Percentiles rank a stretch among this genome's conserved stretches.
These are phyloP conservation scores for Zoanthus solanderi DNA, from an alignment of 92 coral and sea anemone genomes.

Conservation along the genomic window DNA sequence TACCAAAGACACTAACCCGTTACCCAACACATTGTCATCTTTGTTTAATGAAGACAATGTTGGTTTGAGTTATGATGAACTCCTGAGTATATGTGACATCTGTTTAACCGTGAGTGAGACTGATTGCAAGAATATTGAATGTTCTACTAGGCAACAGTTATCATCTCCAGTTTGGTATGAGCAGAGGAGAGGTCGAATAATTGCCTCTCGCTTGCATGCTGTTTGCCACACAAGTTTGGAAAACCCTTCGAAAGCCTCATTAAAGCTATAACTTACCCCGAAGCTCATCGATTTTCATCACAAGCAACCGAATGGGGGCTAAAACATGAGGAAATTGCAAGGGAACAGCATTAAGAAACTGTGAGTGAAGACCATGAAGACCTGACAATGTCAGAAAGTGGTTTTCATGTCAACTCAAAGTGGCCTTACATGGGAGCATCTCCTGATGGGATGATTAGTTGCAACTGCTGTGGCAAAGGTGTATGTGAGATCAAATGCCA, in stretches of 20 bases:
- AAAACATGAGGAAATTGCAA: neutral
- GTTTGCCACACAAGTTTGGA: too few relatives aligned
- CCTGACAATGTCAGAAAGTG: slow-evolving; percentile 12
- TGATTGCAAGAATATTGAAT: slow-evolving; percentile 4
- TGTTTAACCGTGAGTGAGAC: neutral
- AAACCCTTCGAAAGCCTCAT: neutral
- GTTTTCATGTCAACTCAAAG: slow-evolving; percentile 23
- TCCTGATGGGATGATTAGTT: slow-evolving; percentile 37
- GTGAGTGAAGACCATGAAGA: slow-evolving; percentile 5
- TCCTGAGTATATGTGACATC: neutral
- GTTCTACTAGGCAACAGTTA: slow-evolving; percentile 3
- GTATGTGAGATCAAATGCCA: slow-evolving; percentile 39
- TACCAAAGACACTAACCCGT: too few relatives aligned
- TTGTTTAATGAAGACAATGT: neutral
- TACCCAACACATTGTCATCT: neutral
- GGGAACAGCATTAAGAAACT: neutral
- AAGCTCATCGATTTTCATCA: neutral
- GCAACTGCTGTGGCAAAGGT: slow-evolving; percentile 44
- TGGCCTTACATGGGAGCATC: slow-evolving; percentile 52
- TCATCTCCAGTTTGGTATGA: slow-evolving; percentile 16
- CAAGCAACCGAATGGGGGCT: slow-evolving; percentile 24
- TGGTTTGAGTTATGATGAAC: slow-evolving; percentile 16
- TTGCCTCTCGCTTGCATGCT: too few relatives aligned
- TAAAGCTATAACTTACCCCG: slow-evolving; percentile 6
- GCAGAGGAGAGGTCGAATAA: slow-evolving; percentile 16